Percentiles rank a stretch among this genome's conserved stretches.
Evolutionary conservation across 2,113 vertebrate species (phyloP).

Genomic region (Rhabdornis inornatus): DNA sequence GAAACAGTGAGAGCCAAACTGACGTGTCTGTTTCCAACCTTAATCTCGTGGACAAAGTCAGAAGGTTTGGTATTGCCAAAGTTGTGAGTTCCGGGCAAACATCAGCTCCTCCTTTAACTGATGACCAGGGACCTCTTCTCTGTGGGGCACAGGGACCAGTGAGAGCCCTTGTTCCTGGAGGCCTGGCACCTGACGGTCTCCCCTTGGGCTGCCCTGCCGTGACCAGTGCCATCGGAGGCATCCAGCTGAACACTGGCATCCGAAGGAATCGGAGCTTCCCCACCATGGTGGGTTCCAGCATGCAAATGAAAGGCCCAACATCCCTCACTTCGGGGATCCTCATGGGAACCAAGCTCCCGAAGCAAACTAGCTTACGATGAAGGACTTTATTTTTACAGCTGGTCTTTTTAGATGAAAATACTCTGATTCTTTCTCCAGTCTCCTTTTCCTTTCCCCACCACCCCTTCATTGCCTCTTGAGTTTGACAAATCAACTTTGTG

Average conservation of each 20-base stretch:
- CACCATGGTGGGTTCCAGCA: constrained; percentile 94
- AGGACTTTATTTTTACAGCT: constrained; percentile 51
- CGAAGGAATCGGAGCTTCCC: constrained; percentile 94
- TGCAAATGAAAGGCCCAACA: constrained; percentile 92
- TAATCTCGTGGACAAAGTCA: constrained; percentile 93
- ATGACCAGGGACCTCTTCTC: constrained; percentile 75
- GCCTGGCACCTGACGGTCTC: constrained; percentile 67
- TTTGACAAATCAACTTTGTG: constrained; percentile 81
- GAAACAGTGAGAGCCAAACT: constrained; percentile 84
- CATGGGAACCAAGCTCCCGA: constrained; percentile 79
- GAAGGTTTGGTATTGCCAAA: constrained; percentile 84
- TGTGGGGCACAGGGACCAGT: constrained; percentile 80
- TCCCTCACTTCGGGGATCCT: constrained; percentile 83
- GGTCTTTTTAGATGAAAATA: constrained; percentile 41
- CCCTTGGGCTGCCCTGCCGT: constrained; percentile 68
- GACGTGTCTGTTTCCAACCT: constrained; percentile 90
- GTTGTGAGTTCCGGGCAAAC: constrained; percentile 75
- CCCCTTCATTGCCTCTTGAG: constrained; percentile 55
- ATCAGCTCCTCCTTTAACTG: constrained; percentile 56
- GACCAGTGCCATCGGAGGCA: constrained; percentile 77
- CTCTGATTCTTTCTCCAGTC: not conserved
- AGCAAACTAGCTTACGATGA: constrained; percentile 79
- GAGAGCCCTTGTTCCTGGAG: constrained; percentile 77
- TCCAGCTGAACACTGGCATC: constrained; percentile 85
- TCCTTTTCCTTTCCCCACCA: not conserved